These are phyloP conservation scores for Conistra vaccinii DNA, from an alignment of 2,888 invertebrate species.

Conservation along the genomic window DNA sequence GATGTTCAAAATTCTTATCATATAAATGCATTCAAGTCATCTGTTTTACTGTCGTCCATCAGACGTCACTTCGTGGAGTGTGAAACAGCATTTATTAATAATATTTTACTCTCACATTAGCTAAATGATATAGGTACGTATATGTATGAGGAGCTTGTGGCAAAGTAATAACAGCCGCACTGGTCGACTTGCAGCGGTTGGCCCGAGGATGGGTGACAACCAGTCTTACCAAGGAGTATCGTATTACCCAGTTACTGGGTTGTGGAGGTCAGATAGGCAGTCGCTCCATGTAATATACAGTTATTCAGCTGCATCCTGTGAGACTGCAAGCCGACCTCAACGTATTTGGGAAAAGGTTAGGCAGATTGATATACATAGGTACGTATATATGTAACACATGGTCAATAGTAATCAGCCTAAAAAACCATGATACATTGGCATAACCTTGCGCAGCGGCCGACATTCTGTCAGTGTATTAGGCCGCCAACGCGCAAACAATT, in stretches of 20 bases:
- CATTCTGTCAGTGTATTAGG: conserved; percentile 65
- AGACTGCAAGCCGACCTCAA: too few species aligned
- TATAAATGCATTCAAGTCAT: conserved; percentile 14
- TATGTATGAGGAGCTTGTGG: too few species aligned
- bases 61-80: conserved; percentile 3
- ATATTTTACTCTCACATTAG: conserved; percentile 25
- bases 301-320: too few species aligned
- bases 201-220: too few species aligned
- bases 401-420: conserved; percentile 53
- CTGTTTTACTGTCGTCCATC: conserved; percentile 16
- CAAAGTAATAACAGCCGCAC: too few species aligned
- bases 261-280: too few species aligned
- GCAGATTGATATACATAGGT: too few species aligned
- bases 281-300: too few species aligned
- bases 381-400: conserved; percentile 31
- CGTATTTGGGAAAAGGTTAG: too few species aligned
- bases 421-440: conserved; percentile 40
- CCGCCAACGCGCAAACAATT: conserved; percentile 67
- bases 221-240: too few species aligned
- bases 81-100: conserved; percentile 17
- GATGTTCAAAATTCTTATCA: conserved; percentile 16
- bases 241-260: too few species aligned
- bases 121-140: conserved; percentile 10
- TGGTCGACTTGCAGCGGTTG: too few species aligned
- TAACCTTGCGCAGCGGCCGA: conserved; percentile 65